Percentiles rank a stretch among this genome's conserved stretches.
These are phyloP conservation scores for Pteropus alecto DNA, from an alignment of 2,113 vertebrate species.

Conservation along the genomic window DNA sequence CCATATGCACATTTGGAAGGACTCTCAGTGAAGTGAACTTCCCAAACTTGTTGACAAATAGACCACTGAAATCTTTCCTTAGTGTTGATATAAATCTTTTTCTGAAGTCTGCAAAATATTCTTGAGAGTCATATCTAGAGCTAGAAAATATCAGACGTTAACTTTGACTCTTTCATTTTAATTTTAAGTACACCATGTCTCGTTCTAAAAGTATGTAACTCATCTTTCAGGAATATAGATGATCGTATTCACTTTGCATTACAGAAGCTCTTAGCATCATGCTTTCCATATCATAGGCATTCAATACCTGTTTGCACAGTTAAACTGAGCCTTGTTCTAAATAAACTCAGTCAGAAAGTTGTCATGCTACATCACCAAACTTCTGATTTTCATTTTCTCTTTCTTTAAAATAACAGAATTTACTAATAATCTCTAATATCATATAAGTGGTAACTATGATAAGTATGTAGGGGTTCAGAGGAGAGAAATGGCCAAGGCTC, in stretches of 20 bases:
- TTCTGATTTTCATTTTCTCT: neutral
- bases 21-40: neutral
- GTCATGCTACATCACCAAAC: neutral
- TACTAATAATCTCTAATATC: neutral
- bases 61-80: neutral
- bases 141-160: neutral
- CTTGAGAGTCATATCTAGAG: neutral
- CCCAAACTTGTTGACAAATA: neutral
- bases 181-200: neutral
- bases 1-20: neutral
- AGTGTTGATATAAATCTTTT: neutral
- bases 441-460: neutral
- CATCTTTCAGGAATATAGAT: neutral
- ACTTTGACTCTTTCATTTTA: neutral
- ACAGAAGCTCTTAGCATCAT: neutral
- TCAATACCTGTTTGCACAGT: neutral
- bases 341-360: neutral
- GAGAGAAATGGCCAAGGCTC: neutral
- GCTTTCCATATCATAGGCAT: neutral
- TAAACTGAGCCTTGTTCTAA: neutral
- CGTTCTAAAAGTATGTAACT: neutral
- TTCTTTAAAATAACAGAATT: neutral
- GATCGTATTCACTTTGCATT: neutral
- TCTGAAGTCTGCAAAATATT: neutral
- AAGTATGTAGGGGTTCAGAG: neutral